A percentile compares a stretch with the other conserved stretches of the same genome.
phyloP scores from a whole-genome alignment of 1,140 invertebrate genomes.

The Brachionus asplanchnoidis region DNA sequence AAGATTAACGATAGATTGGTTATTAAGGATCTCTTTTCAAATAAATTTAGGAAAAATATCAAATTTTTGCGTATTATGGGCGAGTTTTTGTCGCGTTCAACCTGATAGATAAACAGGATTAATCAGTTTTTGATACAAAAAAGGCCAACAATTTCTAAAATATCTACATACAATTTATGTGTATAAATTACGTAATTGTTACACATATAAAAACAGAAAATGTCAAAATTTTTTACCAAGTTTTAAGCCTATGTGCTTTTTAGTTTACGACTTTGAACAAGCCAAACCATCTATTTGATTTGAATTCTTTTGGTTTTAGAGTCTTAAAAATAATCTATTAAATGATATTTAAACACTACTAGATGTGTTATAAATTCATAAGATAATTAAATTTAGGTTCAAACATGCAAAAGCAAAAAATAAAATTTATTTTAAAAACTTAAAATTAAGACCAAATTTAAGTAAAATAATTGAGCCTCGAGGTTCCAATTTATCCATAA shows the following conservation, averaged over 20 bases:
- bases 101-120: not conserved
- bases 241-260: not conserved
- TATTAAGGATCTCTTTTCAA: not conserved
- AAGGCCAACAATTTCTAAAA: not conserved
- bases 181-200: not conserved
- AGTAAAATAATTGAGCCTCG: not conserved
- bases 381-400: not conserved
- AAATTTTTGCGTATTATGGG: not conserved
- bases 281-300: not conserved
- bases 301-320: not conserved
- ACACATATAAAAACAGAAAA: not conserved
- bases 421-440: not conserved
- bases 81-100: not conserved
- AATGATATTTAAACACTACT: not conserved
- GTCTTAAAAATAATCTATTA: not conserved
- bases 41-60: not conserved
- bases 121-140: not conserved
- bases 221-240: not conserved
- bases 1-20: not conserved
- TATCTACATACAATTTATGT: not conserved
- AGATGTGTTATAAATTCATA: not conserved
- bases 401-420: not conserved
- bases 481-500: not conserved
- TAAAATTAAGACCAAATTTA: not conserved
- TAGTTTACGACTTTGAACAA: not conserved